Evolutionary conservation across 2,113 vertebrate genomes (phyloP), one percentile per base, ranked within the genome.

Genomic region (Nansenia antarctica): DNA sequence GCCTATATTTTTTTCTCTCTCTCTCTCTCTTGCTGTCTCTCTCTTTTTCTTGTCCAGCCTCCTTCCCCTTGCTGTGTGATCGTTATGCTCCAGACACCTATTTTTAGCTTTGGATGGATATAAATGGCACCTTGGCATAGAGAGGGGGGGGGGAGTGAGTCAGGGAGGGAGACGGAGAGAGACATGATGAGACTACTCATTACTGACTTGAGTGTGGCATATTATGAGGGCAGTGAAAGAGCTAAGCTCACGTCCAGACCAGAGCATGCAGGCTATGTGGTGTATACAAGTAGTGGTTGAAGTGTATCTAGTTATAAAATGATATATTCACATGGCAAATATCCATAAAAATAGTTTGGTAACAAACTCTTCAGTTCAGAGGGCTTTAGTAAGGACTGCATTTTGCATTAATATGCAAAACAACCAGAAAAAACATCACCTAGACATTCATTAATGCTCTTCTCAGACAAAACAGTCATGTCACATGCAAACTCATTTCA

Each of bases 81-180:
- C 85, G 82, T 73, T 88, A 82, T 71, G 82, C 82, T 65, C 84
- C 76, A 74, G 68, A 69, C 31, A 42, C 77, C 81, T 92, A 92
- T 87, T 90, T 88, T 82, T 89, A 90, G 81, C 77, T n/a, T 15
- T 30, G 68, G 65, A 78, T 74, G 55, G 64, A 89, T 87, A 89
- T 87, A 88, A 87, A 89, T 85, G 87, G 77, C 64, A 79, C 73
- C 77, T 80, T 57, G 57, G 75, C 71, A 39, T 60, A 65, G 73
- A 72, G 74, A 73, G 77, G 65, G 55, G 22, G 73, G 84, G 79
- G 81, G 64, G 77, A 77, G 64, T 76, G 74, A 78, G 85, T 74
- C 82, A 74, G n/a, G 72, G 77, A 67, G 55, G 22, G 73, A 85
- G 79, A 82, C 62, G 64, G 77, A 77, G 64, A 78, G 74, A 78